A percentile compares a stretch with the other conserved stretches of the same genome.
Conservation (phyloP, 2,888 invertebrate genomes). For the Dryadula phaetusa region DNA sequence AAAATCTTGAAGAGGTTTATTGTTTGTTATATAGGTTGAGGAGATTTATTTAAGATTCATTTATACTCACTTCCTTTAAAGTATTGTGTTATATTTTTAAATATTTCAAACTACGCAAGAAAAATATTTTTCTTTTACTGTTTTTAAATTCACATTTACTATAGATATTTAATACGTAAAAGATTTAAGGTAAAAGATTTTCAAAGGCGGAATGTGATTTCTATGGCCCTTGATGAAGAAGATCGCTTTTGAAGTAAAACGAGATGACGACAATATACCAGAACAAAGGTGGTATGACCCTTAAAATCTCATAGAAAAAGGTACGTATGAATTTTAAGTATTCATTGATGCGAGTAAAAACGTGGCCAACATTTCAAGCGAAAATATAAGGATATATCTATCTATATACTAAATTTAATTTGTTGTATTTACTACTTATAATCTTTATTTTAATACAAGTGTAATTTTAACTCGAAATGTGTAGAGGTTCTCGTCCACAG, state of each 20-base stretch:
- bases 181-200: constrained; percentile 1
- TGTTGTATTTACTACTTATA: not conserved
- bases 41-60: too few relatives aligned
- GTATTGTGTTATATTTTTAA: too few relatives aligned
- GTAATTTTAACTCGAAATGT: too few relatives aligned
- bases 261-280: constrained; percentile 21
- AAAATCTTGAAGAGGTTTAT: too few relatives aligned
- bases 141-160: not conserved
- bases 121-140: not conserved
- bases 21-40: too few relatives aligned
- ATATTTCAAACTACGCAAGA: too few relatives aligned
- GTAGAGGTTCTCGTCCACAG: too few relatives aligned
- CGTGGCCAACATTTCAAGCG: not conserved
- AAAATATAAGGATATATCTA: not conserved
- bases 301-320: constrained; percentile 19
- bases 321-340: constrained; percentile 21
- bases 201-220: constrained; percentile 22
- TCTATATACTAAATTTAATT: not conserved
- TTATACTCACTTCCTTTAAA: too few relatives aligned
- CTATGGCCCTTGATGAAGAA: constrained; percentile 20
- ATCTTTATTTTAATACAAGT: too few relatives aligned
- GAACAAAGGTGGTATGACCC: constrained; percentile 17
- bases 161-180: not conserved
- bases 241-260: constrained; percentile 26
- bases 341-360: not conserved